Conservation (phyloP, 1,140 invertebrate species). For the Eulimnadia texana region DNA sequence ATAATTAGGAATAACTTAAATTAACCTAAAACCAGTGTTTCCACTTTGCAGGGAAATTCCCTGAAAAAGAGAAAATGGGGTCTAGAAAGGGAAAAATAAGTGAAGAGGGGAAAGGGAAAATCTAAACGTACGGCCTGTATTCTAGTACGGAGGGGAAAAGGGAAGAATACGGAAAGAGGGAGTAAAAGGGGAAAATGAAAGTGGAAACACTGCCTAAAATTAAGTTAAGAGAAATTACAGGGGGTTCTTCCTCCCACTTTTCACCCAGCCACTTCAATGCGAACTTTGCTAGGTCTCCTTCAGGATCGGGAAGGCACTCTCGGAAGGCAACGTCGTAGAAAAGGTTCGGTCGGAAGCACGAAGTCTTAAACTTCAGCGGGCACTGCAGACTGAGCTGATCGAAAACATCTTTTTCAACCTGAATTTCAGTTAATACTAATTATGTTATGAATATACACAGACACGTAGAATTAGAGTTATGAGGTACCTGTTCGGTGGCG, state of each 20-base stretch:
- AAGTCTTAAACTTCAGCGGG: conserved; percentile 41
- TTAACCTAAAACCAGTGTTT: no score
- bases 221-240: conserved; percentile 9
- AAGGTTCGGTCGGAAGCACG: conserved; percentile 50
- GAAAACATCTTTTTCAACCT: conserved; percentile 43
- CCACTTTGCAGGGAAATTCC: no score
- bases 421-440: not conserved
- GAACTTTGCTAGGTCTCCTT: conserved; percentile 57
- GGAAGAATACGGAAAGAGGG: no score
- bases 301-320: conserved; percentile 60
- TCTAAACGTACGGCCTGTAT: no score
- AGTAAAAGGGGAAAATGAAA: no score
- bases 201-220: no score
- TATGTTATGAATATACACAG: not conserved
- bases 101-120: no score
- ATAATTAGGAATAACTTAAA: no score
- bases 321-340: conserved; percentile 62
- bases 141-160: no score
- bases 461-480: not conserved
- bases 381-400: conserved; percentile 36
- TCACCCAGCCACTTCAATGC: conserved; percentile 31
- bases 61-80: no score
- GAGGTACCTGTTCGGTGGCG: conserved; percentile 36
- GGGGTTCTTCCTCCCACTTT: conserved; percentile 24
- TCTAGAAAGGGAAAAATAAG: no score